Evolutionary conservation across 1,140 invertebrate species (phyloP).

Genomic region (Eufriesea mexicana): DNA sequence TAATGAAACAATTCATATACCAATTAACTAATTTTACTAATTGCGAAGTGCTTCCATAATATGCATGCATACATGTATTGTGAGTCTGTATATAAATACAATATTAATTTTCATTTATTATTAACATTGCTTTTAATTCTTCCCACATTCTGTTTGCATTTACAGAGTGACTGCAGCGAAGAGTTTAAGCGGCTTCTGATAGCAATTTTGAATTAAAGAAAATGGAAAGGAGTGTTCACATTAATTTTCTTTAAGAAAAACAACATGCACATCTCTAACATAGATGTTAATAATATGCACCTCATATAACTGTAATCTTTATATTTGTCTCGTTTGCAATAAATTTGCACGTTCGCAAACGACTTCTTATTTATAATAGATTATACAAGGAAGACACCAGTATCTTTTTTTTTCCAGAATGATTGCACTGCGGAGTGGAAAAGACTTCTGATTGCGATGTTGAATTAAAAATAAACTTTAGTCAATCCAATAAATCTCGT

Average conservation of each 20-base stretch:
- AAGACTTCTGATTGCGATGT: constrained; percentile 83
- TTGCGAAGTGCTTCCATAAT: constrained; percentile 16
- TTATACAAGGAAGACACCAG: constrained; percentile 36
- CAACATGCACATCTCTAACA: constrained; percentile 48
- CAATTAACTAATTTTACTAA: constrained; percentile 54
- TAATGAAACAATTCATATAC: neutral
- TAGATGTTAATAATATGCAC: constrained; percentile 51
- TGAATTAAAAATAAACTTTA: constrained; percentile 72
- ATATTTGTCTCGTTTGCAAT: constrained; percentile 51
- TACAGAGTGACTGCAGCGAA: constrained; percentile 84
- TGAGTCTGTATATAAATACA: constrained; percentile 31
- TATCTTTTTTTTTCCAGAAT: constrained; percentile 79
- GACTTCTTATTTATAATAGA: constrained; percentile 24
- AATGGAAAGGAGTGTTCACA: constrained; percentile 52
- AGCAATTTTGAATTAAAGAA: constrained; percentile 79
- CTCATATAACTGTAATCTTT: constrained; percentile 29
- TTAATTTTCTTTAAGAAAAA: constrained; percentile 53
- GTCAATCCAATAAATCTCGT: neutral
- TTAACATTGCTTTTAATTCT: constrained; percentile 56
- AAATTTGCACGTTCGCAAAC: constrained; percentile 41
- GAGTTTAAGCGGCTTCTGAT: constrained; percentile 84
- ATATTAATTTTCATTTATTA: constrained; percentile 17
- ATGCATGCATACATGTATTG: constrained; percentile 31
- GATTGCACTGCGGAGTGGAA: constrained; percentile 84
- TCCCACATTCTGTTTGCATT: constrained; percentile 71